Evolutionary conservation across 2,113 vertebrate genomes (phyloP).

Genomic region (Lonchura striata): DNA sequence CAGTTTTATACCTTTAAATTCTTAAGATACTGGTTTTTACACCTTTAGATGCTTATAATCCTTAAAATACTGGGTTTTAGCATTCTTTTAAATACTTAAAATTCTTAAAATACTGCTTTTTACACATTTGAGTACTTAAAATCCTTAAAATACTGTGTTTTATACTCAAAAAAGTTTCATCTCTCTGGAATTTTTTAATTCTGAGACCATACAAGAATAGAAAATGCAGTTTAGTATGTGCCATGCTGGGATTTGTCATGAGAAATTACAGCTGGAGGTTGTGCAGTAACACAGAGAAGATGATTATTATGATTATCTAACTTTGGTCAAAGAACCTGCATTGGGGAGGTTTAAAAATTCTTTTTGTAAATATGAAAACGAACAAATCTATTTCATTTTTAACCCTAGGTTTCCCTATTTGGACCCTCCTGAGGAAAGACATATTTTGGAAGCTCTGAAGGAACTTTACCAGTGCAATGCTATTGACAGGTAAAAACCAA

Average conservation of each 20-base stretch:
- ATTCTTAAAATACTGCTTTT: neutral
- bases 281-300: neutral
- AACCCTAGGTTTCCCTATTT: conserved; percentile 90
- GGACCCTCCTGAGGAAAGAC: conserved; percentile 91
- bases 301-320: neutral
- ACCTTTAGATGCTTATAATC: neutral
- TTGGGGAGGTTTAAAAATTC: neutral
- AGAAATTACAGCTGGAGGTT: neutral
- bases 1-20: neutral
- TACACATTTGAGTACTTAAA: neutral
- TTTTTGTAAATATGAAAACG: neutral
- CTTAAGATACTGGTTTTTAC: neutral
- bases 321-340: neutral
- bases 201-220: neutral
- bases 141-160: neutral
- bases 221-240: neutral
- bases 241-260: neutral
- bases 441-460: conserved; percentile 92
- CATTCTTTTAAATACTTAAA: neutral
- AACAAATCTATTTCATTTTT: neutral
- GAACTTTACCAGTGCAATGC: conserved; percentile 93
- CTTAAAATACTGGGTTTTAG: neutral
- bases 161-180: neutral
- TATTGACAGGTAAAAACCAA: conserved; percentile 86
- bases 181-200: neutral